Evolutionary conservation across 1,140 invertebrate species (phyloP).

Genomic region (Contarinia nasturtii): DNA sequence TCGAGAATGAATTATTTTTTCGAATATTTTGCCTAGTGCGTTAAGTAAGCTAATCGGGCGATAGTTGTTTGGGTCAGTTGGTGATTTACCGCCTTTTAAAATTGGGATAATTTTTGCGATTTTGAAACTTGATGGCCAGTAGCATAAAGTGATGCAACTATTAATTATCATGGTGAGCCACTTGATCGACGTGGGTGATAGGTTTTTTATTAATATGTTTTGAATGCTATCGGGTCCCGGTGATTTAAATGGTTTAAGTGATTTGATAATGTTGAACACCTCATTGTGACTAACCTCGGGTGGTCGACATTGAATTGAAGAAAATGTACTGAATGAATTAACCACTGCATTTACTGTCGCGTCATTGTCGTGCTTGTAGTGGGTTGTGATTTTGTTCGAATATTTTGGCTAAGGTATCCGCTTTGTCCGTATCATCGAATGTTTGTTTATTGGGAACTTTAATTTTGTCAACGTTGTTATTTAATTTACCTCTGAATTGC

Average conservation of each 20-base stretch:
- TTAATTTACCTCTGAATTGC: background rate
- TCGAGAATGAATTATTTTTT: slow-evolving; percentile 11
- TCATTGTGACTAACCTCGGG: background rate
- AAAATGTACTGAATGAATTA: background rate
- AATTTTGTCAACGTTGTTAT: background rate
- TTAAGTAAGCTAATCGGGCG: slow-evolving; percentile 19
- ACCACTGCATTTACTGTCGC: background rate
- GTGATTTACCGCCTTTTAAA: slow-evolving; percentile 20
- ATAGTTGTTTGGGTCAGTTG: slow-evolving; percentile 8
- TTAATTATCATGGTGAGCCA: background rate
- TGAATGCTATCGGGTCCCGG: background rate
- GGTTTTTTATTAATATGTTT: background rate
- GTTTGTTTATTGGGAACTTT: background rate
- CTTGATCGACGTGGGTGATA: background rate
- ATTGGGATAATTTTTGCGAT: slow-evolving; percentile 18
- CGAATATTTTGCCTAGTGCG: slow-evolving; percentile 16
- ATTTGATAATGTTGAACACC: background rate
- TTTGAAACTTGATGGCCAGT: slow-evolving; percentile 20
- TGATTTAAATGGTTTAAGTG: background rate
- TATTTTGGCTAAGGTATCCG: background rate
- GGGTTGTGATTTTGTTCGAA: background rate
- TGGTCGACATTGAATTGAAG: background rate
- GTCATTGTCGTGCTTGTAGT: background rate
- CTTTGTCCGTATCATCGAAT: background rate
- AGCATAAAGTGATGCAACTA: slow-evolving; percentile 7